phyloP scores from a whole-genome alignment of 2,797 vertebrate species.

The Rallus crepitans region DNA sequence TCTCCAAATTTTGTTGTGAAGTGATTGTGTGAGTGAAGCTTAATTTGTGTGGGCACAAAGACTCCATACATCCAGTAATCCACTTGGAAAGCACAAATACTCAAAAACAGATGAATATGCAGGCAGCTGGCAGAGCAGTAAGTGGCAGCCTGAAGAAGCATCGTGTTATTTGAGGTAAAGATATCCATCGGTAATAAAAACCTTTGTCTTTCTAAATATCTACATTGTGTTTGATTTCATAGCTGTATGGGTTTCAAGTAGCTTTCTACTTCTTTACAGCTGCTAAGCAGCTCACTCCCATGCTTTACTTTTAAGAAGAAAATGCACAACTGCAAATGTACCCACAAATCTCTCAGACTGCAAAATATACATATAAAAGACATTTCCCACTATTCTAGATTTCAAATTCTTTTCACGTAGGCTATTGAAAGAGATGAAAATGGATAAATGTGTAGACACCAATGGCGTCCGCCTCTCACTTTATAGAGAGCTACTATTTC shows the following conservation, averaged over 20 bases:
- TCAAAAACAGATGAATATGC: background rate
- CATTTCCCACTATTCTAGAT: background rate
- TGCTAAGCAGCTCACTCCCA: background rate
- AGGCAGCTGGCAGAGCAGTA: background rate
- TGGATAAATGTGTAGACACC: conserved; percentile 71
- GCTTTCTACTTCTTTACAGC: background rate
- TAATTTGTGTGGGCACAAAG: fast-evolving
- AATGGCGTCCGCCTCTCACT: conserved; percentile 54
- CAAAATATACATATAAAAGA: conserved; percentile 38
- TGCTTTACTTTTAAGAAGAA: conserved; percentile 5
- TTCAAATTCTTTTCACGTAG: conserved; percentile 65
- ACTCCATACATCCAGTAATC: background rate
- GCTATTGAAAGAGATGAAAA: conserved; percentile 75
- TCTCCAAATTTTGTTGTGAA: background rate
- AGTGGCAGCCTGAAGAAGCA: background rate
- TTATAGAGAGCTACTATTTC: conserved; percentile 74
- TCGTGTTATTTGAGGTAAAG: background rate
- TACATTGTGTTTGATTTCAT: background rate
- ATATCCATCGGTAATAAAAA: background rate
- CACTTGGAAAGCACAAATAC: background rate
- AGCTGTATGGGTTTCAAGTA: background rate
- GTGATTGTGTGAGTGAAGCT: background rate
- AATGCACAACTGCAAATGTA: conserved; percentile 7
- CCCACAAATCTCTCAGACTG: background rate
- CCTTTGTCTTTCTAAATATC: background rate